A percentile compares a stretch with the other conserved stretches of the same genome.
These are phyloP conservation scores for Ophioderma brevispina DNA, from an alignment of 35 echinoderm and acorn worm species.

Conservation along the genomic window DNA sequence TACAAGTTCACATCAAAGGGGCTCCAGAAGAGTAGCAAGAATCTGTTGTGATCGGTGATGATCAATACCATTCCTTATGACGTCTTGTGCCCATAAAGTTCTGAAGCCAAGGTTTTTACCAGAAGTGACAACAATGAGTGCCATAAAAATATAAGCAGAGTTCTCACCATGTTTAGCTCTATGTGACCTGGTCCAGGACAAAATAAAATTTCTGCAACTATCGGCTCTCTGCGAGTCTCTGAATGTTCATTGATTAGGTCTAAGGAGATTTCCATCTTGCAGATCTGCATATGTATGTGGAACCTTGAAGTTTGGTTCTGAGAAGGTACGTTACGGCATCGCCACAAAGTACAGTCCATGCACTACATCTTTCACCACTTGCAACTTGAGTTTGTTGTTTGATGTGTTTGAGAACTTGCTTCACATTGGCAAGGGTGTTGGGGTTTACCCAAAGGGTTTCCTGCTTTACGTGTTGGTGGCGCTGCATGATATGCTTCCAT, in stretches of 20 bases:
- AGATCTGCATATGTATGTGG: not conserved
- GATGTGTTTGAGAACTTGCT: not conserved
- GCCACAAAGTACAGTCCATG: slow-evolving; percentile 7
- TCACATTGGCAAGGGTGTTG: too few relatives aligned
- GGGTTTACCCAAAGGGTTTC: too few relatives aligned
- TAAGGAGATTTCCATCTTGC: not conserved
- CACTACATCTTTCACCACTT: not conserved
- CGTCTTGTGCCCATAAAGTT: not conserved
- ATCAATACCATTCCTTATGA: slow-evolving; percentile 22
- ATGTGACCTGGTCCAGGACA: slow-evolving; percentile 11
- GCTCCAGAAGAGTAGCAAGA: slow-evolving; percentile 10
- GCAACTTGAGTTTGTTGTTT: slow-evolving; percentile 12
- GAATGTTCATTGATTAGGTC: not conserved
- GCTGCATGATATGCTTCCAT: too few relatives aligned
- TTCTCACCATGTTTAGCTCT: slow-evolving; percentile 23
- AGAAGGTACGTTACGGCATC: slow-evolving; percentile 17
- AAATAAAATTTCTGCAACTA: slow-evolving; percentile 4
- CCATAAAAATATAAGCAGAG: slow-evolving; percentile 10
- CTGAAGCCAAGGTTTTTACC: slow-evolving; percentile 12
- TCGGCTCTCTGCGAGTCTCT: not conserved
- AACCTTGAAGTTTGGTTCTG: not conserved
- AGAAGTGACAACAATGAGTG: slow-evolving; percentile 5
- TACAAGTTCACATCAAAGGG: slow-evolving; percentile 19
- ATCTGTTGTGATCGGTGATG: slow-evolving; percentile 10
- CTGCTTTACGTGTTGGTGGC: too few relatives aligned